Evolutionary conservation across 2,113 vertebrate genomes (phyloP).

Genomic region (Passer domesticus): DNA sequence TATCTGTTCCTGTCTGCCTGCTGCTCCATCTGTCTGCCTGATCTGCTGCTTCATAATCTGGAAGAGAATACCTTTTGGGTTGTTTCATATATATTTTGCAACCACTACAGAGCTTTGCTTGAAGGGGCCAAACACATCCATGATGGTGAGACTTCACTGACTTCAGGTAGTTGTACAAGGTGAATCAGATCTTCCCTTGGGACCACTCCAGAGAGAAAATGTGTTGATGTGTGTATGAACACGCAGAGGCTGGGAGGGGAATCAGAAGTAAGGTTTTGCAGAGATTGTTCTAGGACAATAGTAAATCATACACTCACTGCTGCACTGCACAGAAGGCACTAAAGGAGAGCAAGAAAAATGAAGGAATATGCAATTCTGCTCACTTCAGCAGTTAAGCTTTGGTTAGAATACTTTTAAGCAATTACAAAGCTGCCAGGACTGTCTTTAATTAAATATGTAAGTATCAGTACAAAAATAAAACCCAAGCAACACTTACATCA

Average conservation of each 20-base stretch:
- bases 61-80: not conserved
- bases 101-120: not conserved
- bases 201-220: not conserved
- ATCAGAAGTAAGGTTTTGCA: slow-evolving; percentile 1
- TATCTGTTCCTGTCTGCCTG: not conserved
- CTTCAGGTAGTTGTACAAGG: not conserved
- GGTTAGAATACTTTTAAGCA: slow-evolving; percentile 48
- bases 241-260: not conserved
- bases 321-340: not conserved
- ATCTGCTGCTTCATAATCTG: not conserved
- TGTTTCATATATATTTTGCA: not conserved
- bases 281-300: slow-evolving; percentile 21
- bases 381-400: slow-evolving; percentile 48
- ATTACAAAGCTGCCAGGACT: slow-evolving; percentile 32
- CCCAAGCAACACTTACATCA: slow-evolving; percentile 20
- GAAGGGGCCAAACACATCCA: not conserved
- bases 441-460: slow-evolving; percentile 46
- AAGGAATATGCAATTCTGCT: slow-evolving; percentile 21
- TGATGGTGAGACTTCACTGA: not conserved
- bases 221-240: not conserved
- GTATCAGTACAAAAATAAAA: slow-evolving; percentile 27
- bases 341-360: slow-evolving; percentile 51
- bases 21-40: not conserved
- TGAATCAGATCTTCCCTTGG: not conserved
- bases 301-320: slow-evolving; percentile 30